Conservation (phyloP, 2,888 invertebrate genomes). For the Phoenoteleia sp. region DNA sequence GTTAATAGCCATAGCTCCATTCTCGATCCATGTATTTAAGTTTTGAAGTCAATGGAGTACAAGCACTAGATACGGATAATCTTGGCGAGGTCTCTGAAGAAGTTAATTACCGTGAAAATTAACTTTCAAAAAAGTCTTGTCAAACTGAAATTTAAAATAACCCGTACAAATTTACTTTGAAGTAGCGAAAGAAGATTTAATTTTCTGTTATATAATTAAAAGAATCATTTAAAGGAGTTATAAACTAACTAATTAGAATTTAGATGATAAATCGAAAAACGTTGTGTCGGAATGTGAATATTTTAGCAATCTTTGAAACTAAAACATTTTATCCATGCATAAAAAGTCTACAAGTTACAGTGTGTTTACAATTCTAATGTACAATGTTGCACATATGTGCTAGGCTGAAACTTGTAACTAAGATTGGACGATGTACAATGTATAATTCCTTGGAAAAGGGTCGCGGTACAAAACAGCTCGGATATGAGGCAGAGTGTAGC, state of each 20-base stretch:
- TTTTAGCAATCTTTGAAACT: not conserved
- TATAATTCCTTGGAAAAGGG: slow-evolving; percentile 60
- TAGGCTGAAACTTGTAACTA: slow-evolving; percentile 48
- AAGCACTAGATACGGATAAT: slow-evolving; percentile 8
- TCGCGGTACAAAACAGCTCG: slow-evolving; percentile 36
- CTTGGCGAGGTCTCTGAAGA: not conserved
- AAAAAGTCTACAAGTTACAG: not conserved
- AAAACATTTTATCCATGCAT: not conserved
- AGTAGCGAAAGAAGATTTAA: not conserved
- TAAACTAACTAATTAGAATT: not conserved
- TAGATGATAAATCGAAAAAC: too few relatives aligned
- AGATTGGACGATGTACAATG: slow-evolving; percentile 40
- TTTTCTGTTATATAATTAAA: not conserved
- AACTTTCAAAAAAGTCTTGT: not conserved
- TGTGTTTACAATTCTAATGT: not conserved
- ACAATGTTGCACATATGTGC: slow-evolving; percentile 22
- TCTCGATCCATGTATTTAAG: too few relatives aligned
- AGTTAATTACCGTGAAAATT: slow-evolving; percentile 28
- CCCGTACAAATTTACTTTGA: not conserved
- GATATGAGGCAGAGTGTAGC: slow-evolving; percentile 54
- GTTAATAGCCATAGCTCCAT: too few relatives aligned
- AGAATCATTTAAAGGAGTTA: not conserved
- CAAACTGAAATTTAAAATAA: not conserved
- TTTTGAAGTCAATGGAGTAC: not conserved
- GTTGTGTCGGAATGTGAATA: not conserved